These are phyloP conservation scores for Lampris incognitus DNA, from an alignment of 2,113 vertebrate genomes.

Conservation along the genomic window DNA sequence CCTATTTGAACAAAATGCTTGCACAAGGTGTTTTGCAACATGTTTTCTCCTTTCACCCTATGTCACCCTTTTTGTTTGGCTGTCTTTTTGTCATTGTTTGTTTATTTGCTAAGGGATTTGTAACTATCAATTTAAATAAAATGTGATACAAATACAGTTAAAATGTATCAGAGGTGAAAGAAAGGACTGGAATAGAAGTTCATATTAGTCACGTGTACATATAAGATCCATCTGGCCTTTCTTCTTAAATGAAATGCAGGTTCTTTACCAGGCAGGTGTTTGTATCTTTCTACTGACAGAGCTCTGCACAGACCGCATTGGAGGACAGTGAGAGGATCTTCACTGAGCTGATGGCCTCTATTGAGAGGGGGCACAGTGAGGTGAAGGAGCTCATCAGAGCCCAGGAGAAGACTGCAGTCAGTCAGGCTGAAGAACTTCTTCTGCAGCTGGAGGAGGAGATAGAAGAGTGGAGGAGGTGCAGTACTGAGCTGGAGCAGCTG, in stretches of 20 bases:
- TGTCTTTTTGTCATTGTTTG: too few species aligned
- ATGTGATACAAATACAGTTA: too few species aligned
- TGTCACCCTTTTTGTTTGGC: too few species aligned
- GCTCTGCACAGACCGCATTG: not conserved
- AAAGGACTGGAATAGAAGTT: too few species aligned
- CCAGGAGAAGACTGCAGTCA: slow-evolving; percentile 18
- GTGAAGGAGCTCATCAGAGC: slow-evolving; percentile 24
- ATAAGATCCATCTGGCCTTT: not conserved
- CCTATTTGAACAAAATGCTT: too few species aligned
- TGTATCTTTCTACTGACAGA: not conserved
- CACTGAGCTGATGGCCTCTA: slow-evolving; percentile 1
- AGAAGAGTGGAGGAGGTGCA: slow-evolving; percentile 3
- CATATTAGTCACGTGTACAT: not conserved
- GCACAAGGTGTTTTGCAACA: too few species aligned
- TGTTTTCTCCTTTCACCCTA: too few species aligned
- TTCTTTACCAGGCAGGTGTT: not conserved
- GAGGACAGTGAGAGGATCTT: slow-evolving; percentile 2
- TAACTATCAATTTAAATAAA: too few species aligned
- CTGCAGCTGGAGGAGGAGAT: slow-evolving; percentile 25
- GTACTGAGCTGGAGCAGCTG: not conserved
- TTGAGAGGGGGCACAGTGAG: not conserved
- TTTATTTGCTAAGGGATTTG: too few species aligned
- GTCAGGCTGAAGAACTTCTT: not conserved
- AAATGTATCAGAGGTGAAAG: too few species aligned
- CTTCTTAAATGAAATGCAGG: not conserved